Evolutionary conservation across 1,140 invertebrate species (phyloP), one percentile per base, ranked within the genome.

Genomic region (Marisa cornuarietis): DNA sequence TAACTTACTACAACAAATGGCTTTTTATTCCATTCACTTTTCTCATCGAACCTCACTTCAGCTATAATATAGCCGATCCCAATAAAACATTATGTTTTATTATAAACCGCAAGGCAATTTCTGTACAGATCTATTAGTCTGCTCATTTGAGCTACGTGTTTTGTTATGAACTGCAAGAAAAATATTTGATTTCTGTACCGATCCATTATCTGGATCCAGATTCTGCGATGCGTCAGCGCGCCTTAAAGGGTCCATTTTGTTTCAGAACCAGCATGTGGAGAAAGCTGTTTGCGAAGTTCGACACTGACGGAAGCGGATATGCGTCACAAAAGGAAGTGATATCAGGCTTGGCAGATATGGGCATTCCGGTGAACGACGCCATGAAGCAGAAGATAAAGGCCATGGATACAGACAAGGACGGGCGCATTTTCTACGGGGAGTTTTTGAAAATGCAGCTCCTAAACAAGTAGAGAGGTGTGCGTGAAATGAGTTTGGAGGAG

Each of bases 391-490:
- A 74, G 66, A 72, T 83, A 13, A 26, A 68, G 3, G 75, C 20
- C 52, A 83, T 83, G 78, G 81, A 83, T 63, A 49, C 63, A 3
- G 51, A 83, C 76, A 80, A 80, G 54, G 81, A 83, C 71, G 79
- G 79, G 8, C 71, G 68, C 18, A 78, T 83, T 51, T 66, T 58
- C 65, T 83, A 83, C 54, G 76, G 63, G 0, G 81, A 83, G 31
- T 83, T 80, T 71, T 71, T 83, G 3, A 80, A 78, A 26, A 72
- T 74, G 71, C 81, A 83, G 65, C 71, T 83, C 51, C 20, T 77
- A 42, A 68, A 77, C 7, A 77, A 77, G 49, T 77, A 52, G 49
- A 42, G 31, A 42, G 31, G 6, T 42, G 31, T 42, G 31, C 31
- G 31, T 2, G 31, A 42, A 42, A 42, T 42, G 31, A 42, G 2